Evolutionary conservation across 2,888 invertebrate genomes (phyloP).

Genomic region (Encarsia formosa): DNA sequence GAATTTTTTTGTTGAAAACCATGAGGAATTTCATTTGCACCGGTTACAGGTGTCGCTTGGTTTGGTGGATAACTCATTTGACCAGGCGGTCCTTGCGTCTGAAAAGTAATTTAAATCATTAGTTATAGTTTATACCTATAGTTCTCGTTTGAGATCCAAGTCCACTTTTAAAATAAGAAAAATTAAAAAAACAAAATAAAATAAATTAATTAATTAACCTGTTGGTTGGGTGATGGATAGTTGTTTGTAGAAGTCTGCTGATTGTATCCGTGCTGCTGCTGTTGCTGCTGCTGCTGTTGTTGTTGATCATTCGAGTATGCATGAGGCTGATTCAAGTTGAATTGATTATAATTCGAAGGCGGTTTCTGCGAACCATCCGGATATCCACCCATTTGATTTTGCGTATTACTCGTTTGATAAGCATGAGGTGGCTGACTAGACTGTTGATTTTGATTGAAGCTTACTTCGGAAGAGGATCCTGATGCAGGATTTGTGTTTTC

Average conservation of each 20-base stretch:
- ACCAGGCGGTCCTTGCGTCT: constrained; percentile 7
- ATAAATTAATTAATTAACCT: constrained; percentile 6
- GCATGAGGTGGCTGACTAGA: constrained; percentile 12
- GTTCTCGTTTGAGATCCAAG: background rate
- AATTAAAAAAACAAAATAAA: too few relatives aligned
- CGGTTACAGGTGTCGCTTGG: constrained; percentile 26
- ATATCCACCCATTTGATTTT: constrained; percentile 38
- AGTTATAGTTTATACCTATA: background rate
- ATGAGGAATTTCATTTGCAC: constrained; percentile 22
- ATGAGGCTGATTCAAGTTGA: constrained; percentile 12
- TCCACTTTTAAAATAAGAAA: background rate
- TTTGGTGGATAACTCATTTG: constrained; percentile 31
- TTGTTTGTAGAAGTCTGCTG: constrained; percentile 9
- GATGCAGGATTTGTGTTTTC: constrained; percentile 6
- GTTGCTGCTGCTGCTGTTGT: constrained; percentile 1
- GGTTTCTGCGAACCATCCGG: constrained; percentile 31
- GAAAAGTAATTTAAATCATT: background rate
- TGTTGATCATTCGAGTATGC: constrained; percentile 13
- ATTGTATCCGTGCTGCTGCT: constrained; percentile 9
- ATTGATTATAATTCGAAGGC: constrained; percentile 7
- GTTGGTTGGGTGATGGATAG: constrained; percentile 13
- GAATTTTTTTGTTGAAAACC: constrained; percentile 28
- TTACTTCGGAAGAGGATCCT: constrained; percentile 19
- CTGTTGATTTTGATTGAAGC: constrained; percentile 7
- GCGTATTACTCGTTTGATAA: constrained; percentile 29